A percentile compares a stretch with the other conserved stretches of the same genome.
Evolutionary conservation across 2,888 invertebrate genomes (phyloP).

Genomic region (Chaetogeoica ovagalla): DNA sequence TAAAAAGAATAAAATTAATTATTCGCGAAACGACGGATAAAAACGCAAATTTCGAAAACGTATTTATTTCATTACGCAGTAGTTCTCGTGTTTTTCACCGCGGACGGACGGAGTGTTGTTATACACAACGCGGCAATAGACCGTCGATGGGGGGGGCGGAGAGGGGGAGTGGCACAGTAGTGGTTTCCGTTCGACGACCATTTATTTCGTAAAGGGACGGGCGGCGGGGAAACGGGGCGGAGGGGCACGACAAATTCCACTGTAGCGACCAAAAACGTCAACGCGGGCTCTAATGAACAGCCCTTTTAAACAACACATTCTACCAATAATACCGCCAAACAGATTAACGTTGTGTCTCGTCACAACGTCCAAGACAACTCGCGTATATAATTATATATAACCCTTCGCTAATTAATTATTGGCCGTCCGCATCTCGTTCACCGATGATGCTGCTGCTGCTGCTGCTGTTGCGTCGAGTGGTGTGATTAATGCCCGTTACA

Average conservation of each 20-base stretch:
- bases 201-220: no score
- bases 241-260: conserved; percentile 41
- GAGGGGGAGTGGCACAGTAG: conserved; percentile 29
- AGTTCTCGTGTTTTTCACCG: neutral
- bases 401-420: conserved; percentile 50
- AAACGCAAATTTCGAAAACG: conserved; percentile 36
- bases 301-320: conserved; percentile 50
- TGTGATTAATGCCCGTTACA: conserved; percentile 41
- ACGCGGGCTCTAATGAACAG: conserved; percentile 46
- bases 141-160: neutral
- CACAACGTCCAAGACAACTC: conserved; percentile 44
- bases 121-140: no score
- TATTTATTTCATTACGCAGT: conserved; percentile 47
- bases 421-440: conserved; percentile 34
- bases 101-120: no score
- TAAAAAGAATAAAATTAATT: conserved; percentile 50
- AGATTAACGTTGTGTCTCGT: conserved; percentile 52
- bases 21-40: conserved; percentile 34
- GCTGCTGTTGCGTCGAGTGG: no score
- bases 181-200: conserved; percentile 33
- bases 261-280: conserved; percentile 46
- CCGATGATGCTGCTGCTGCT: neutral
- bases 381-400: neutral
- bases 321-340: conserved; percentile 38
- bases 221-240: neutral